These are phyloP conservation scores for Gephyroberyx darwinii DNA, from an alignment of 2,797 vertebrate genomes.

Conservation along the genomic window DNA sequence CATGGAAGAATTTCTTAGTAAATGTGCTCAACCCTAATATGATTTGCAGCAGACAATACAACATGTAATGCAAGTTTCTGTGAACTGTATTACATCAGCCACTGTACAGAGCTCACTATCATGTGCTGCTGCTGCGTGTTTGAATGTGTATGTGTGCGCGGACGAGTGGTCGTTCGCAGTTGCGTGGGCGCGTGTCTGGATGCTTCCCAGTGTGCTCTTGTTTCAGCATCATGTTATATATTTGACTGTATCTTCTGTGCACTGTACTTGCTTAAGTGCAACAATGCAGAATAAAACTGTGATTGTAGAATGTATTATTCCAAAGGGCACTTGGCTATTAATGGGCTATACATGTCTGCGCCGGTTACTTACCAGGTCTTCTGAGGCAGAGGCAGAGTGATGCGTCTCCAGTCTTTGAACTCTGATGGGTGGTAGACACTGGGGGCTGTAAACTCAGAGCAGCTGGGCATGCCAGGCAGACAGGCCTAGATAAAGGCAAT, in stretches of 20 bases:
- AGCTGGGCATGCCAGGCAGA: slow-evolving; percentile 97
- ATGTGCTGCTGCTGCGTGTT: not conserved
- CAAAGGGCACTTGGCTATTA: slow-evolving; percentile 17
- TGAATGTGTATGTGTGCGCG: not conserved
- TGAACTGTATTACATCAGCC: too few relatives aligned
- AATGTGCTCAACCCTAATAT: not conserved
- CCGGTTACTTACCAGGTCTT: slow-evolving; percentile 91
- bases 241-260: slow-evolving; percentile 7
- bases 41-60: not conserved
- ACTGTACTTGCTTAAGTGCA: slow-evolving; percentile 16
- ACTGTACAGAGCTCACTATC: too few relatives aligned
- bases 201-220: not conserved
- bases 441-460: slow-evolving; percentile 95
- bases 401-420: slow-evolving; percentile 94
- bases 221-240: slow-evolving; percentile 17
- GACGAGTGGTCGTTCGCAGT: slow-evolving; percentile 1
- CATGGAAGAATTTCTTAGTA: not conserved
- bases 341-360: not conserved
- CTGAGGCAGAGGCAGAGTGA: slow-evolving; percentile 92
- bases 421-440: slow-evolving; percentile 97
- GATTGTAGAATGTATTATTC: slow-evolving; percentile 17
- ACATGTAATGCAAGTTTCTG: not conserved
- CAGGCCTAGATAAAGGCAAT: slow-evolving; percentile 85
- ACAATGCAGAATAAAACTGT: slow-evolving; percentile 21
- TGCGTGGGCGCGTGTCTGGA: not conserved